A percentile compares a stretch with the other conserved stretches of the same genome.
Conservation (phyloP, 2,797 vertebrate species). For the Hyperoplus immaculatus region DNA sequence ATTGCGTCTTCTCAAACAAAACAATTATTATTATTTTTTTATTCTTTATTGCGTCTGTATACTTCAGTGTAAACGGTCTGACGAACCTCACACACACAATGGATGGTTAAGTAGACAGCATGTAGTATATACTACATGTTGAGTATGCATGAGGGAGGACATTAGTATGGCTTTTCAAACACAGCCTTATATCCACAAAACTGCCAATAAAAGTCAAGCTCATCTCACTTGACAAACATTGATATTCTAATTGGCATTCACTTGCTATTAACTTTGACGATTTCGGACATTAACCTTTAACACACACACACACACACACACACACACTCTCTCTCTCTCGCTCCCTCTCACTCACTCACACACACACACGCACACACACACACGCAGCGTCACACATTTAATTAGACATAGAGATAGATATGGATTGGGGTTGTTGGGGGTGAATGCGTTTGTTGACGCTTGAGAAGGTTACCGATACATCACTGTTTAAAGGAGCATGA, state of each 20-base stretch:
- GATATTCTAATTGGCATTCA: slow-evolving; percentile 38
- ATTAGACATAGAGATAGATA: slow-evolving; percentile 33
- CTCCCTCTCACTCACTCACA: too few relatives aligned
- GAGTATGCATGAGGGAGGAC: too few relatives aligned
- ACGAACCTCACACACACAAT: too few relatives aligned
- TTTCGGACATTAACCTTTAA: slow-evolving; percentile 50
- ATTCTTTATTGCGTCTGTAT: too few relatives aligned
- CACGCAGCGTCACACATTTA: slow-evolving; percentile 25
- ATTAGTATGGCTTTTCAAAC: neutral
- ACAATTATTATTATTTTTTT: too few relatives aligned
- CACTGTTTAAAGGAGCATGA: neutral
- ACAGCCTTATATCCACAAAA: slow-evolving; percentile 37
- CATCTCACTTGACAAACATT: slow-evolving; percentile 32
- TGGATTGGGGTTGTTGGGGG: slow-evolving; percentile 14
- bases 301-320: slow-evolving; percentile 13
- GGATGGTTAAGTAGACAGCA: too few relatives aligned
- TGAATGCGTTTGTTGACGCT: slow-evolving; percentile 13
- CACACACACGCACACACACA: too few relatives aligned
- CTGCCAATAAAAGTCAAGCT: slow-evolving; percentile 22
- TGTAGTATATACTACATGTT: too few relatives aligned
- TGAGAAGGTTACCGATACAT: neutral
- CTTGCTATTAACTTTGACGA: slow-evolving; percentile 43
- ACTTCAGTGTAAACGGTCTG: too few relatives aligned
- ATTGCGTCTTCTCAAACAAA: too few relatives aligned
- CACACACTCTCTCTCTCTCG: neutral